Evolutionary conservation across 2,888 invertebrate species (phyloP).

Genomic region (Heliconius aoede): DNA sequence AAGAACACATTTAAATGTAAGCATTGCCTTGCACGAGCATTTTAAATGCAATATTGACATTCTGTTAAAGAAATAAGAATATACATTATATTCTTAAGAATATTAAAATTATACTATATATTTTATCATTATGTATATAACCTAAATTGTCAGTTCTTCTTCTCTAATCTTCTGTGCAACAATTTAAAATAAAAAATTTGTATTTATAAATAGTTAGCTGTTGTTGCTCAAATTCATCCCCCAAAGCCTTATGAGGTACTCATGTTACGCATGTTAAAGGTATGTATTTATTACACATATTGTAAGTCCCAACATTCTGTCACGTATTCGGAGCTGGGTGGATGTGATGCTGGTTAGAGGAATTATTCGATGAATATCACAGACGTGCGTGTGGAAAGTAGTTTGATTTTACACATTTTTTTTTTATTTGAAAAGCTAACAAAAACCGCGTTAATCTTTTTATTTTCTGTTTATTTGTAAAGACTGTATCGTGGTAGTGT

Average conservation of each 20-base stretch:
- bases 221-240: not conserved
- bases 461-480: not conserved
- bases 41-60: not conserved
- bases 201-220: not conserved
- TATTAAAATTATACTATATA: too few species aligned
- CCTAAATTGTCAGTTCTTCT: too few species aligned
- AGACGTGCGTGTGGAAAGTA: constrained; percentile 23
- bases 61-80: too few species aligned
- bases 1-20: not conserved
- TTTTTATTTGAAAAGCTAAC: too few species aligned
- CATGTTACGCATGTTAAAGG: not conserved
- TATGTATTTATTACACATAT: not conserved
- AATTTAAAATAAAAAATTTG: not conserved
- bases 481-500: not conserved
- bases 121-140: too few species aligned
- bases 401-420: constrained; percentile 1
- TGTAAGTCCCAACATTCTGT: constrained; percentile 15
- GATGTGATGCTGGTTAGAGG: constrained; percentile 45
- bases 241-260: not conserved
- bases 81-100: too few species aligned
- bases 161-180: not conserved
- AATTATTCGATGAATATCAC: constrained; percentile 42
- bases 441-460: not conserved
- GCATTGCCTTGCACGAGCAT: not conserved
- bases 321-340: constrained; percentile 30